These are phyloP conservation scores for Cosmorhoe ocellata DNA, from an alignment of 2,888 invertebrate species.

Conservation along the genomic window DNA sequence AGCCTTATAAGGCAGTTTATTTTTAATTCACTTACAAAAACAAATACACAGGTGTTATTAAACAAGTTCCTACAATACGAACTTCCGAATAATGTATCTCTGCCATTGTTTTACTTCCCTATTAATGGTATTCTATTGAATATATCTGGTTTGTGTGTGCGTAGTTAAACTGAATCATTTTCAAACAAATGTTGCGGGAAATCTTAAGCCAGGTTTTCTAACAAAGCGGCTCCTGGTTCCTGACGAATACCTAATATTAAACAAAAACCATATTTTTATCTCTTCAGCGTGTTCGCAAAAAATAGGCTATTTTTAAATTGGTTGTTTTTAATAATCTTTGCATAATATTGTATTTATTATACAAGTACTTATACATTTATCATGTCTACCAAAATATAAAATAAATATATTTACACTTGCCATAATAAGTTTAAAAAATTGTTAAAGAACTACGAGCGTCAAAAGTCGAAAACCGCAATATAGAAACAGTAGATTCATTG, in stretches of 20 bases:
- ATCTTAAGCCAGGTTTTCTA: slow-evolving; percentile 5
- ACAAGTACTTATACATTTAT: too few species aligned
- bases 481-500: not conserved
- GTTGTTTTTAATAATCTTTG: too few species aligned
- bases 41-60: not conserved
- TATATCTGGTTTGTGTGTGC: slow-evolving; percentile 4
- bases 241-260: not conserved
- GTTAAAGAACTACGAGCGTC: not conserved
- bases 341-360: too few species aligned
- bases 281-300: too few species aligned
- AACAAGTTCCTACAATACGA: not conserved
- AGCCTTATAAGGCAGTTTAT: too few species aligned
- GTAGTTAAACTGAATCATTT: slow-evolving; percentile 12
- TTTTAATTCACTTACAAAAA: not conserved
- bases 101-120: slow-evolving; percentile 31
- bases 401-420: not conserved
- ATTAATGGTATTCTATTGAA: slow-evolving; percentile 26
- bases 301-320: too few species aligned
- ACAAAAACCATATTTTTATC: too few species aligned
- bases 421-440: too few species aligned
- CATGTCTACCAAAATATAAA: too few species aligned
- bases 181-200: slow-evolving; percentile 10
- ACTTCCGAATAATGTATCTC: slow-evolving; percentile 18
- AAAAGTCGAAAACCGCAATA: not conserved
- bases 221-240: not conserved